Evolutionary conservation across 2,888 invertebrate species (phyloP), one percentile per base, ranked within the genome.

Genomic region (Aspidiotus destructor): DNA sequence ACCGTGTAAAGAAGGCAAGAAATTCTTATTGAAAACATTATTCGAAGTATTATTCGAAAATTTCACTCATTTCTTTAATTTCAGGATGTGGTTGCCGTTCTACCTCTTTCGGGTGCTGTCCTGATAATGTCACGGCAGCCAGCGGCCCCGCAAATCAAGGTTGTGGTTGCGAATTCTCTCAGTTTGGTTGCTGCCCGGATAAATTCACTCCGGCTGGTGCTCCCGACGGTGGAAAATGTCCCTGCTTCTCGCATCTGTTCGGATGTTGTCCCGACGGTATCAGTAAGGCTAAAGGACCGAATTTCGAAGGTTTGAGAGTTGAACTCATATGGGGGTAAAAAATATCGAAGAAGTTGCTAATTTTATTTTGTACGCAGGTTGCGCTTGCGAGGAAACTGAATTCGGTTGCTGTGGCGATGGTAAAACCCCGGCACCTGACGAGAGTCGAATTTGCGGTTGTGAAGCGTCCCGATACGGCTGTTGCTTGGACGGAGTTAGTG

Each of bases 181-280:
- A 81, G 41, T 81, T 85, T 74, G 92, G 92, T 8, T 95, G 94
- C 75, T 94, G 94, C 74, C 89, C 89, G 7, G 91, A 95, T 77
- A 85, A 85, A 76, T 83, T 79, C 70, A 85, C 89, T 13, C 82
- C 85, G 62, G 91, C 96, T 0, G 77, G 79, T 42, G 95, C 94
- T 10, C 84, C 87, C 0, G 84, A 88, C 72, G 86, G 81, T 74
- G 84, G 87, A 73, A 96, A 94, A 11, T 97, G 96, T 75, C 81
- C 83, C 0, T 92, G 92, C 75, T 83, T 86, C 75, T 88, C 92
- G 0, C 88, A 85, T 80, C 90, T 92, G 76, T 92, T 91, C 76
- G 93, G 94, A 2, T 95, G 95, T 75, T 95, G 95, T 75, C 84
- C 87, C 0, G 92, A 94, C 78, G 92, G 92, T 0, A 78, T 86